Base-by-base conservation (phyloP, 2,113 vertebrate species). In the Panthera uncia region DNA sequence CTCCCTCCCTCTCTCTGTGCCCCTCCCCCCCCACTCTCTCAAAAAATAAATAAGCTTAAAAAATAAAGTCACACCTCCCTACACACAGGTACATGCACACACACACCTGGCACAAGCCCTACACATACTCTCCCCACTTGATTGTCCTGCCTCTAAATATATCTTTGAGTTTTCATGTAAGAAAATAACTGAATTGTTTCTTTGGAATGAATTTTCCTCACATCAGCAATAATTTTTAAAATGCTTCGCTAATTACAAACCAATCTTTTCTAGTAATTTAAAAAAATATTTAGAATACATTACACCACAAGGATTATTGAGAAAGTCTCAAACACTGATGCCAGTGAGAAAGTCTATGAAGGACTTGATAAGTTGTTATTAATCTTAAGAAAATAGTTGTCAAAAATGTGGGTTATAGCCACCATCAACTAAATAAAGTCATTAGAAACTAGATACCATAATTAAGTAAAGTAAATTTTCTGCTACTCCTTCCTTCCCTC, bases 131-230 rank as follows among this genome's bases (percentile, higher is more conserved):
- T 74, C 45, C 12, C 82, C 41, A 50, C 29, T 78, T 81, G 50
- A 73, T 89, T 90, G 15, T 97, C 13, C 25, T 73, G 19, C 21
- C 19, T 89, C 3, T 50, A 74, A 16, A 84, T 8, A 48, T 57
- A 71, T 21, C 16, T 89, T 52, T 45, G 16, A 55, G 55, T 86
- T 91, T 38, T 55, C 27, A 83, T 2, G 10, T 50, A 84, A 83
- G 48, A 74, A 94, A 76, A 88, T 55, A 27, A 33, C 1, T 55
- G 21, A 38, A 71, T 79, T 65, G 45, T 69, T 31, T 74, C 21
- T 86, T 86, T 82, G 79, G 31, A n/a, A 61, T 5, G 89, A 14
- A 48, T 87, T 95, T 92, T 55, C 38, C 41, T 91, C 84, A 69
- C 0, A 9, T 23, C 61, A 33, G 68, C 1, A 50, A 29, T 66